A percentile compares a stretch with the other conserved stretches of the same genome.
Conservation (phyloP, 2,888 invertebrate genomes). For the Acrocyrtus sp. region DNA sequence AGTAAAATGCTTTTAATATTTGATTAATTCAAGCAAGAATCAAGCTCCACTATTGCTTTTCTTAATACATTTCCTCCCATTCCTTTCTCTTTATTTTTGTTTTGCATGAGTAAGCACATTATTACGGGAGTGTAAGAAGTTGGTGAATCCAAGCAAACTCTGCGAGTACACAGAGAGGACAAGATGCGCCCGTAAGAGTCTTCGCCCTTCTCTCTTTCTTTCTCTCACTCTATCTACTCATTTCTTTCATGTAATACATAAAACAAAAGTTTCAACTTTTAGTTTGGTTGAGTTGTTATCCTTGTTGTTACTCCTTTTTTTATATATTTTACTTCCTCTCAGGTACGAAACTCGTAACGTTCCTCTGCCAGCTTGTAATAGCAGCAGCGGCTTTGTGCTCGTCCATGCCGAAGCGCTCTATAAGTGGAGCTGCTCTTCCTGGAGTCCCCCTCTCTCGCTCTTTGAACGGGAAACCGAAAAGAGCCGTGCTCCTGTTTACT, state of each 20-base stretch:
- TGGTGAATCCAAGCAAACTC: background rate
- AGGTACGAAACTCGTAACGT: no score
- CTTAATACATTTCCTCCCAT: background rate
- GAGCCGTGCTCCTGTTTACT: background rate
- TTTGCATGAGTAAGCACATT: background rate
- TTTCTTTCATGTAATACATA: background rate
- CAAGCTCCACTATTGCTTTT: slow-evolving; percentile 17
- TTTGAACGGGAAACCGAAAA: background rate
- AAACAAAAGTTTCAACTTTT: background rate
- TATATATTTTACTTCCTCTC: no score
- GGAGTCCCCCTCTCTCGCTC: no score
- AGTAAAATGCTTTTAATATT: slow-evolving; percentile 40
- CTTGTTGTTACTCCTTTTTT: no score
- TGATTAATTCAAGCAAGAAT: slow-evolving; percentile 31
- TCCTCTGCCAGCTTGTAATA: no score
- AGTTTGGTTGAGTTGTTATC: no score
- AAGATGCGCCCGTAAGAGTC: no score
- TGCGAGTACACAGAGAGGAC: background rate
- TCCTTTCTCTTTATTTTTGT: background rate
- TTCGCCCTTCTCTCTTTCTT: no score
- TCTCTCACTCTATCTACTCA: background rate
- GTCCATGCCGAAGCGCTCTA: background rate
- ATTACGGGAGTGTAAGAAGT: background rate
- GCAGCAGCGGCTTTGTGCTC: no score
- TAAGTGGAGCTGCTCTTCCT: background rate